Evolutionary conservation across 2,113 vertebrate genomes (phyloP), one percentile per base, ranked within the genome.

Genomic region (Drymodes brunneopygia): DNA sequence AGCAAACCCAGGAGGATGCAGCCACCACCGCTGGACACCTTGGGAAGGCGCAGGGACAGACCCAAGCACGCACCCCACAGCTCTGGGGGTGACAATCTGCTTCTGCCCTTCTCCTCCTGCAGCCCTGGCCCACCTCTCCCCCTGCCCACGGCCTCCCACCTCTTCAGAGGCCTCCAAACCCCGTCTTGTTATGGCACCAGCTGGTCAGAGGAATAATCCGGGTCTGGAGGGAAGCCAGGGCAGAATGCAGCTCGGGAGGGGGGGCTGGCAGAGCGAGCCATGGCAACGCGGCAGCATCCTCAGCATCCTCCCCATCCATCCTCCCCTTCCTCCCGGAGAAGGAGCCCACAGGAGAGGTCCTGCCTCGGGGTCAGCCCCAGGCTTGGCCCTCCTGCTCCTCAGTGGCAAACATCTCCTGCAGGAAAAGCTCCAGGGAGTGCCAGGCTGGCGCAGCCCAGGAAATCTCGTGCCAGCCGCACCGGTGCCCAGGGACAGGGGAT

Each of bases 171-270:
- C 81, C 81, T 94, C 66, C 81, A 58, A 89, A 81, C 40, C 60
- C 62, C 1, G 1, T 29, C 72, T 5, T 15, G 70, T 42, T 80
- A 50, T 84, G 73, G 93, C 91, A 95, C 86, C 91, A 95, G 94
- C 91, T 94, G 94, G 94, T 87, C 95, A 94, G 87, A 85, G 81
- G 66, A 94, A 91, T 95, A 95, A 95, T 97, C 96, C 78, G 10
- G n/a, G 92, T 48, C 91, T 94, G 95, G 94, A 96, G 91, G 58
- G 81, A 69, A 87, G 96, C 95, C 94, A 95, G 94, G 95, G 84
- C 94, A 74, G 60, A 89, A 96, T 81, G 96, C 94, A 95, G 95
- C 87, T 67, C 58, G 1, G 8, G 84, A 31, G 85, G 71, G 81
- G 91, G 84, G 72, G 72, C 22, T 51, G 81, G 33, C 1, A 0